phyloP scores from a whole-genome alignment of 2,113 vertebrate genomes.

The Daubentonia madagascariensis region DNA sequence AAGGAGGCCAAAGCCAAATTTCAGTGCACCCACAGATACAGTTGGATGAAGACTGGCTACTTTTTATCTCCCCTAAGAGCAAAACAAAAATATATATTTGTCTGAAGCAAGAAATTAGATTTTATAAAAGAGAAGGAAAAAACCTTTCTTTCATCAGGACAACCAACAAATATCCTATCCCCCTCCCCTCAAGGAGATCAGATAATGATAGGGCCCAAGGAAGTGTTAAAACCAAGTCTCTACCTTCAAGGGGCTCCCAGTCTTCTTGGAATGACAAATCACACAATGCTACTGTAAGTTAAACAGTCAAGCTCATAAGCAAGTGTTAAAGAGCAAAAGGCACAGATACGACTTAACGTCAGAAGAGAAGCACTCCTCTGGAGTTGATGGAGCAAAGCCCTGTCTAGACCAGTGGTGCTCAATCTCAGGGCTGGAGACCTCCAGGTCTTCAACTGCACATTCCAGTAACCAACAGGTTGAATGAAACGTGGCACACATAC shows the following conservation, averaged over 20 bases:
- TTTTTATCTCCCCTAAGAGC: background rate
- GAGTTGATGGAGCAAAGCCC: background rate
- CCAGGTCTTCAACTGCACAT: background rate
- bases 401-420: background rate
- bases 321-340: background rate
- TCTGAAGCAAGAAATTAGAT: background rate
- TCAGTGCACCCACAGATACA: background rate
- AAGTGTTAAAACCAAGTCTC: background rate
- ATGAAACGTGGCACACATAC: background rate
- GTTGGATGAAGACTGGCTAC: background rate
- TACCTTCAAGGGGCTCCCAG: background rate
- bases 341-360: background rate
- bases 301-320: background rate
- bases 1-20: background rate
- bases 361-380: background rate
- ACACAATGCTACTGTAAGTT: background rate
- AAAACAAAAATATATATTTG: background rate
- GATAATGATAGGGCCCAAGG: background rate
- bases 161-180: background rate
- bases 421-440: background rate
- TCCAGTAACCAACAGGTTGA: background rate
- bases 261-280: background rate
- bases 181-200: background rate
- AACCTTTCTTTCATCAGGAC: background rate
- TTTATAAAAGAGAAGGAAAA: background rate